phyloP scores from a whole-genome alignment of 1,140 invertebrate genomes.

The Platorchestia sp. region DNA sequence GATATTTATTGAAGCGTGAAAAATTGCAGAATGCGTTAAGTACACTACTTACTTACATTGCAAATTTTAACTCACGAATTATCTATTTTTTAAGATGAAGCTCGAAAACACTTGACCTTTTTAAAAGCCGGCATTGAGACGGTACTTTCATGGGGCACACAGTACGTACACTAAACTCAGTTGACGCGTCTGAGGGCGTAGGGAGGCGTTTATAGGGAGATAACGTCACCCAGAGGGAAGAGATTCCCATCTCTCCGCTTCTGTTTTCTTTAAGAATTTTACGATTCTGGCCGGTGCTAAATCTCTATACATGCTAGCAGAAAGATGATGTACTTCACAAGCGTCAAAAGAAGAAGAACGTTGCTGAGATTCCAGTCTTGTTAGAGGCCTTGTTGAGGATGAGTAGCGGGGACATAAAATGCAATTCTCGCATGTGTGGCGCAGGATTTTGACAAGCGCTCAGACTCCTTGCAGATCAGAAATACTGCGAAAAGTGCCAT shows the following conservation, averaged over 20 bases:
- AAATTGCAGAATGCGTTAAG: background rate
- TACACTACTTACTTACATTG: background rate
- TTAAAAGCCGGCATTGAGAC: background rate
- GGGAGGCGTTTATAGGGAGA: background rate
- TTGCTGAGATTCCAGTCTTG: background rate
- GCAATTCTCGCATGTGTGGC: background rate
- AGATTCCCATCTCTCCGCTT: background rate
- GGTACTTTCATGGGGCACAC: background rate
- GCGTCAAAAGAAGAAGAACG: background rate
- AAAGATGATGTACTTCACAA: background rate
- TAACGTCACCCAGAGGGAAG: background rate
- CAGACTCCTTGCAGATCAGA: background rate
- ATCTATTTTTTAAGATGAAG: background rate
- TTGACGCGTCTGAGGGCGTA: background rate
- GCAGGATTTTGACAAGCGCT: background rate
- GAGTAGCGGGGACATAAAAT: background rate
- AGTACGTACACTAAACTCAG: background rate
- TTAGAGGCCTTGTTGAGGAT: background rate
- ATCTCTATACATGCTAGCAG: background rate
- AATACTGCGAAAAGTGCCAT: background rate
- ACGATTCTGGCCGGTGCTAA: background rate
- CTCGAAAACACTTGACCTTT: background rate
- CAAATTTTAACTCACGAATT: background rate
- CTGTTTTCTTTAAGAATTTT: background rate
- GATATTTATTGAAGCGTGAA: background rate